Evolutionary conservation across 2,113 vertebrate genomes (phyloP).

Genomic region (Gymnobelideus leadbeateri): DNA sequence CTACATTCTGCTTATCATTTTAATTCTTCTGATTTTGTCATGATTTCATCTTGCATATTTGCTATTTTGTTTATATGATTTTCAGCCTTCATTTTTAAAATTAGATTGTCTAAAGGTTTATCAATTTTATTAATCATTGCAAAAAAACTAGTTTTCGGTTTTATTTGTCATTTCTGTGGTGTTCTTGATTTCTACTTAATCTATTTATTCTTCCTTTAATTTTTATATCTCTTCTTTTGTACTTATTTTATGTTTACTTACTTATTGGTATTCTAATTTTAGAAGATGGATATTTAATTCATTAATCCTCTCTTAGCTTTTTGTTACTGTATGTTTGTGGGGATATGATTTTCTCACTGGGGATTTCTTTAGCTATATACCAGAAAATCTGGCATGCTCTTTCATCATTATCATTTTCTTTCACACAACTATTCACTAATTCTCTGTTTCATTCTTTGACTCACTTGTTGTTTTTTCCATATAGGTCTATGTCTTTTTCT

Average conservation of each 20-base stretch:
- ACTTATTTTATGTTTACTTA: too few relatives aligned
- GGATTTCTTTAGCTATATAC: neutral
- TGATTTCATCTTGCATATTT: neutral
- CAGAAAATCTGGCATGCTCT: neutral
- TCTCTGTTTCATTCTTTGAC: neutral
- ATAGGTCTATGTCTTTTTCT: neutral
- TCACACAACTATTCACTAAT: neutral
- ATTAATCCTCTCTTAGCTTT: too few relatives aligned
- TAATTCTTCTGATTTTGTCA: neutral
- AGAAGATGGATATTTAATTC: too few relatives aligned
- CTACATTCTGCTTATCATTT: neutral
- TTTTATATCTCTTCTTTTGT: too few relatives aligned
- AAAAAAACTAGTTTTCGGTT: too few relatives aligned
- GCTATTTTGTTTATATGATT: neutral
- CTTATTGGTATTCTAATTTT: too few relatives aligned
- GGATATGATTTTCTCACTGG: neutral
- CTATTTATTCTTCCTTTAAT: too few relatives aligned
- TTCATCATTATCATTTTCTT: neutral
- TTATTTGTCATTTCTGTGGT: too few relatives aligned
- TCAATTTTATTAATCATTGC: too few relatives aligned
- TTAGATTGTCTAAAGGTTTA: too few relatives aligned
- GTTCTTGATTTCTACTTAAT: too few relatives aligned
- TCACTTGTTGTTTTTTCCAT: neutral
- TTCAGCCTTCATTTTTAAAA: neutral
- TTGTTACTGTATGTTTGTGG: too few relatives aligned